phyloP scores from a whole-genome alignment of 2,113 vertebrate genomes.

The Indicator indicator region DNA sequence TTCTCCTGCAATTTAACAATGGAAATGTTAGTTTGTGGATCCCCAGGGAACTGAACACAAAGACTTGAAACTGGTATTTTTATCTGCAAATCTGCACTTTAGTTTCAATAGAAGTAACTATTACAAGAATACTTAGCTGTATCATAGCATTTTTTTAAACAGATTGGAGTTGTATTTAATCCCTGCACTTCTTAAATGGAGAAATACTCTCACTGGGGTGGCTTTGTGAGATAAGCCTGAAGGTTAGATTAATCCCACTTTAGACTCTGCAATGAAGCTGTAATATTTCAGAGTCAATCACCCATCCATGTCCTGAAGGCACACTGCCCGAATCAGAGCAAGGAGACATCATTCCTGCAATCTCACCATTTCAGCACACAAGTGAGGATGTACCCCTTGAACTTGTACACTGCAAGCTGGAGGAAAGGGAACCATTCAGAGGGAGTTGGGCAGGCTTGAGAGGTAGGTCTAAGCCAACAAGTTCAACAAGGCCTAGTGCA shows the following conservation, averaged over 20 bases:
- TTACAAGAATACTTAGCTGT: background rate
- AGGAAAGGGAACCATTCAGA: no score
- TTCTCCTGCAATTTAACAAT: slow-evolving; percentile 35
- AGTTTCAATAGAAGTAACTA: background rate
- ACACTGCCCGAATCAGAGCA: background rate
- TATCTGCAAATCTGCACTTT: background rate
- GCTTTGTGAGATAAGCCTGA: background rate
- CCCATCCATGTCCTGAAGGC: background rate
- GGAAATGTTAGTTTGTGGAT: background rate
- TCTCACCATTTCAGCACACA: background rate
- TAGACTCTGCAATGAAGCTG: background rate
- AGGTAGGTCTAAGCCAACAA: no score
- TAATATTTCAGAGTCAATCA: background rate
- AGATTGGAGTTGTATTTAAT: background rate
- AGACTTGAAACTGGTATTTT: background rate
- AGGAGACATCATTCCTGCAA: background rate
- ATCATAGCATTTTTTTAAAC: slow-evolving; percentile 12
- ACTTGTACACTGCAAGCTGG: background rate
- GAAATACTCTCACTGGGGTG: background rate
- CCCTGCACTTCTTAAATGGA: background rate
- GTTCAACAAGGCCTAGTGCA: no score
- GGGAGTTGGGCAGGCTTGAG: no score
- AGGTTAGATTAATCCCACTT: background rate
- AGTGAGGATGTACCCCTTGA: background rate
- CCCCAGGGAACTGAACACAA: slow-evolving; percentile 20